A percentile compares a stretch with the other conserved stretches of the same genome.
These are phyloP conservation scores for Rhyzopertha dominica DNA, from an alignment of 1,140 invertebrate genomes.

Conservation along the genomic window DNA sequence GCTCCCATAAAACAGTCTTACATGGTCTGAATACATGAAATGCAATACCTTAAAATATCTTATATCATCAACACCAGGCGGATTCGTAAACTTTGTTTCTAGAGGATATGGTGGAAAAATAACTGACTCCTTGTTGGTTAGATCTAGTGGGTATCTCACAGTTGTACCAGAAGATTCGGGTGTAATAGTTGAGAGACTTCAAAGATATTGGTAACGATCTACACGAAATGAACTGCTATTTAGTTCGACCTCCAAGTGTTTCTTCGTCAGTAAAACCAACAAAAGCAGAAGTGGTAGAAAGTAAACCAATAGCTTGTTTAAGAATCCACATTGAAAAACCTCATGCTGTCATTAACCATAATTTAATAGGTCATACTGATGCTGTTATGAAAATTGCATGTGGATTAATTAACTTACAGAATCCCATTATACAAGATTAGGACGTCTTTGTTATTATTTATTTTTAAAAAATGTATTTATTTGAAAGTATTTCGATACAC, in stretches of 20 bases:
- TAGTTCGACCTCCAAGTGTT: conserved; percentile 6
- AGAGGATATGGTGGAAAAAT: conserved; percentile 37
- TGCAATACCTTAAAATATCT: conserved; percentile 46
- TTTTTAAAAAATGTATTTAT: too few species aligned
- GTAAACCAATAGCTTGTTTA: conserved; percentile 10
- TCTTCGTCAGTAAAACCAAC: conserved; percentile 1
- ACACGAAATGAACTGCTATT: not conserved
- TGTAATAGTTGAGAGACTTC: conserved; percentile 42
- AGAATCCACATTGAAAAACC: conserved; percentile 14
- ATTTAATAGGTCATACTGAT: conserved; percentile 1
- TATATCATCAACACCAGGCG: conserved; percentile 40
- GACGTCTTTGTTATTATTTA: too few species aligned
- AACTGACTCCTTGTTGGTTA: conserved; percentile 32
- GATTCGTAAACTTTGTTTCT: conserved; percentile 42
- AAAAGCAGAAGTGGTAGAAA: conserved; percentile 6
- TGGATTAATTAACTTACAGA: conserved; percentile 10
- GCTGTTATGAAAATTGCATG: conserved; percentile 5
- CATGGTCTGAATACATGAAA: conserved; percentile 41
- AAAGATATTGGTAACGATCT: conserved; percentile 4
- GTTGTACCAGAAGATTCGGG: conserved; percentile 19
- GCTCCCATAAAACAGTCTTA: conserved; percentile 24
- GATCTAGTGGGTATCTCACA: conserved; percentile 37
- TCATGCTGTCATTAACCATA: conserved; percentile 2
- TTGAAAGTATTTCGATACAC: too few species aligned
- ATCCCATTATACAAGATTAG: too few species aligned